Evolutionary conservation across 2,797 vertebrate species (phyloP), one percentile per base, ranked within the genome.

Genomic region (Manis javanica): DNA sequence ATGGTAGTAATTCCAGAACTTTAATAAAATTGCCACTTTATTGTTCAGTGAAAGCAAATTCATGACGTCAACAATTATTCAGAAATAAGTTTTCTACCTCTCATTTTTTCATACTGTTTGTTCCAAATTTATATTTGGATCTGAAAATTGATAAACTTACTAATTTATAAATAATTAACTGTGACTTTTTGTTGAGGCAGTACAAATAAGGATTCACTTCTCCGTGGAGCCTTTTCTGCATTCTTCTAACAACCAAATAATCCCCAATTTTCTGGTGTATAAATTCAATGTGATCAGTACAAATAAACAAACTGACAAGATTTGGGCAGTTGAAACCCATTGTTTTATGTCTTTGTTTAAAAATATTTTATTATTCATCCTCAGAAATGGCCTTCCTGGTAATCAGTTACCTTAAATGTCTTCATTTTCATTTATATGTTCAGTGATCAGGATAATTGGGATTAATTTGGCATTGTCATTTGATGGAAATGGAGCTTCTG

Each of bases 381-480:
- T 96, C 79, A 98, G 95, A 98, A 98, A 93, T 98, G 98, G 92
- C 97, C 98, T 98, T 98, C 98, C 98, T 98, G 97, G 98, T 98
- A 99, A 99, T 99, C 99, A 99, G 98, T 99, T 99, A 99, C 98
- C 98, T 99, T 98, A 97, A 99, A 99, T 97, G 98, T 99, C 98
- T 99, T 99, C 98, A 99, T 99, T 99, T 99, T 99, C 98, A 98
- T 99, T 98, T 98, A 98, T 99, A 98, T 98, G 98, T 98, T 99
- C 99, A 99, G 98, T 96, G 98, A 99, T 99, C 99, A 99, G 98
- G 97, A 98, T 99, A 99, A 99, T 99, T 99, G 98, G 98, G 99
- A 99, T 99, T 99, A 99, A 99, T 99, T 99, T 97, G 90, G 95
- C 98, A 98, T 98, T 99, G 98, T 98, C 97, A 96, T 98, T 98